Evolutionary conservation across 2,797 vertebrate species (phyloP), one percentile per base, ranked within the genome.

Genomic region (Bryconaethiops microstoma): DNA sequence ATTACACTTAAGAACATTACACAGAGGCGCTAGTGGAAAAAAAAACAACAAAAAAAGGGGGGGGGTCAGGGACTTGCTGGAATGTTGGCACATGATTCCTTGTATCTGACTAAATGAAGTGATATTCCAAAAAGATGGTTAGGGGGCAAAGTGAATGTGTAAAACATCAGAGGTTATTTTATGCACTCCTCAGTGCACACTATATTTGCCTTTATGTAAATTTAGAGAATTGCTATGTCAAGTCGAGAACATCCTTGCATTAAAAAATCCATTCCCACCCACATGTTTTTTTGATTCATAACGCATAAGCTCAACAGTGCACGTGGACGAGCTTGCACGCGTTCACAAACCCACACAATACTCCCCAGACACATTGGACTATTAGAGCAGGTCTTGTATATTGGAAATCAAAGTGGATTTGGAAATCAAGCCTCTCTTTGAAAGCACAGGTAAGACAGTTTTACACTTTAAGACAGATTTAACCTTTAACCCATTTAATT

Each of bases 381-480:
- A 91, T 93, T 93, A 92, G 88, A 91, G 91, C 88, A 85, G 87
- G 85, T 88, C 88, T 88, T 90, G 90, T 91, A 93, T 94, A 93
- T 94, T 93, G 92, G 92, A 93, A 94, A 94, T 94, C 93, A 94
- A 94, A 93, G 91, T 88, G 92, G 91, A 94, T 94, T 93, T 93
- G 89, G 91, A 91, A 89, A 89, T 78, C 77, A 85, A 83, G 86
- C 76, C 86, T 89, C 88, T 87, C 87, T 90, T 86, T 79, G 73
- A 86, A 82, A 86, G 76, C 88, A 92, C 89, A 92, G 93, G 91
- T 93, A 92, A 93, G 87, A 83, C 81, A 87, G 88, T 90, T 91
- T 90, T 85, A 89, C 87, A 92, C 76, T 75, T 76, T 72, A 70
- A 60, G 65, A 73, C 35, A 57, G 73, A 82, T 75, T 64, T 68